These are phyloP conservation scores for Thymallus thymallus DNA, from an alignment of 2,113 vertebrate species.

Conservation along the genomic window DNA sequence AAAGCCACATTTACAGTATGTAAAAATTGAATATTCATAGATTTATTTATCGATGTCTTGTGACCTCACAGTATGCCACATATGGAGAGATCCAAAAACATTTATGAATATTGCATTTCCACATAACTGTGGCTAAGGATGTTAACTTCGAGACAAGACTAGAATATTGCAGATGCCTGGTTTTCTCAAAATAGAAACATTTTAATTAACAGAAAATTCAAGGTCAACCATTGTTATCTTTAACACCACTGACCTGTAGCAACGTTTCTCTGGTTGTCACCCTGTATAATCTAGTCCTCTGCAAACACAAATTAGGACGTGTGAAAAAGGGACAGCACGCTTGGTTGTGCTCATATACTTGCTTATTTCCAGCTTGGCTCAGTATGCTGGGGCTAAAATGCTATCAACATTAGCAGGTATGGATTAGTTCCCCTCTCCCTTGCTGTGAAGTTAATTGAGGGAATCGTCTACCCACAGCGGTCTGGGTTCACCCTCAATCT, in stretches of 20 bases:
- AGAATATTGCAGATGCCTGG: not conserved
- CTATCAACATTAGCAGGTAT: slow-evolving; percentile 58
- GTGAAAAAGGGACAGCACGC: slow-evolving; percentile 21
- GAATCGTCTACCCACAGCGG: slow-evolving; percentile 53
- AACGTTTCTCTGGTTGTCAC: slow-evolving; percentile 7
- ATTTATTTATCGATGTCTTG: not conserved
- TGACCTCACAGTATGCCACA: not conserved
- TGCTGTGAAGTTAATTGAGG: slow-evolving; percentile 66
- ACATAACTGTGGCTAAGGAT: no score
- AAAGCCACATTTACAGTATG: no score
- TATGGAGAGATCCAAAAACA: not conserved
- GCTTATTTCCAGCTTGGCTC: slow-evolving; percentile 51
- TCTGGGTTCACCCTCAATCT: slow-evolving; percentile 20
- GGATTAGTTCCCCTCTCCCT: slow-evolving; percentile 61
- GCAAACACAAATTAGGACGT: slow-evolving; percentile 20
- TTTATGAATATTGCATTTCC: not conserved
- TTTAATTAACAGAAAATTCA: not conserved
- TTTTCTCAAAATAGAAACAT: not conserved
- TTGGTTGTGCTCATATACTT: slow-evolving; percentile 35
- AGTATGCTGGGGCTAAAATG: slow-evolving; percentile 34
- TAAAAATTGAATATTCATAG: no score
- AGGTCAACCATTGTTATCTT: not conserved
- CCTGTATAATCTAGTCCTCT: slow-evolving; percentile 17
- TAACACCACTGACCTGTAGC: slow-evolving; percentile 2
- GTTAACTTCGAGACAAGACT: not conserved